Evolutionary conservation across 1,140 invertebrate species (phyloP).

Genomic region (Temnothorax longispinosus): DNA sequence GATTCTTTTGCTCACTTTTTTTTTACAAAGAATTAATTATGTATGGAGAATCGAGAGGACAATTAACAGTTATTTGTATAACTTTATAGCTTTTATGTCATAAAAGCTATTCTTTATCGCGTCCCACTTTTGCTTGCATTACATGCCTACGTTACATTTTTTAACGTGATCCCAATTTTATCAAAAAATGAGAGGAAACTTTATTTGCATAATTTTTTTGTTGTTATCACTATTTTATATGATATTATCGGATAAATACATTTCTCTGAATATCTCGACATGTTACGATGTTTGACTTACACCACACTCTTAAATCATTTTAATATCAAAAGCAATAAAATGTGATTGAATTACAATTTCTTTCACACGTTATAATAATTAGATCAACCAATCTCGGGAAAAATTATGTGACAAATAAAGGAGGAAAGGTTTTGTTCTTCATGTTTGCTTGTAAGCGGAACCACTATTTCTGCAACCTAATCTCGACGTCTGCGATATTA

Average conservation of each 20-base stretch:
- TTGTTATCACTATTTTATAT: not conserved
- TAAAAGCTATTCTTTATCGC: not conserved
- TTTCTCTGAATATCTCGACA: not conserved
- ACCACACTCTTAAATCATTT: not conserved
- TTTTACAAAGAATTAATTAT: constrained; percentile 35
- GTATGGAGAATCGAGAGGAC: not conserved
- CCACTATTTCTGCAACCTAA: constrained; percentile 15
- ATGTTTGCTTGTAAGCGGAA: not conserved
- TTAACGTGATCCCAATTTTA: not conserved
- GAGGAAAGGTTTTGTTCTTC: not conserved
- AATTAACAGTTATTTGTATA: constrained; percentile 3
- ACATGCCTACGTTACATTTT: not conserved
- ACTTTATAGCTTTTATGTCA: constrained; percentile 1
- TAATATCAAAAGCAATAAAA: not conserved
- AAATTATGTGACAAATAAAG: not conserved
- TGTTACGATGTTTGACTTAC: not conserved
- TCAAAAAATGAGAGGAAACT: not conserved
- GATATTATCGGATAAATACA: not conserved
- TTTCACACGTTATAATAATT: not conserved
- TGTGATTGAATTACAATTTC: not conserved
- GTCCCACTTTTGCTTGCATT: not conserved
- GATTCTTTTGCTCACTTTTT: not conserved
- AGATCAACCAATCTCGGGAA: not conserved
- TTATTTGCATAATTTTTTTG: not conserved
- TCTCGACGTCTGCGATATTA: constrained; percentile 6